These are phyloP conservation scores for Microtus richardsoni DNA, from an alignment of 2,113 vertebrate genomes.

Conservation along the genomic window DNA sequence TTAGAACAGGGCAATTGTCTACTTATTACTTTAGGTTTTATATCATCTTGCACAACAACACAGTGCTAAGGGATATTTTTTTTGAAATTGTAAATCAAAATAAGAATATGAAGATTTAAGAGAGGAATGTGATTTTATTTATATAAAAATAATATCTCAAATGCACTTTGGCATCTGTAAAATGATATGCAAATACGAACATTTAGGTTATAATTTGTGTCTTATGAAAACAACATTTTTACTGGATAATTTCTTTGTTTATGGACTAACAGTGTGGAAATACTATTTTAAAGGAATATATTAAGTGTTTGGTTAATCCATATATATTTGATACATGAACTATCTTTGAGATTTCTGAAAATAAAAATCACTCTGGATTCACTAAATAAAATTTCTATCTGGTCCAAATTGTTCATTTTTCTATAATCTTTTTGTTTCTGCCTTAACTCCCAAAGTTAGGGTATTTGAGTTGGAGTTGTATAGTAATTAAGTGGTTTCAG, in stretches of 20 bases:
- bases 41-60: slow-evolving; percentile 69
- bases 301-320: slow-evolving; percentile 10
- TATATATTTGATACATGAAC: not conserved
- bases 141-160: not conserved
- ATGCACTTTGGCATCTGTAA: not conserved
- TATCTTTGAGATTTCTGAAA: not conserved
- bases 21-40: slow-evolving; percentile 73
- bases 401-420: not conserved
- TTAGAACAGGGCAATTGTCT: slow-evolving; percentile 67
- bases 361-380: not conserved
- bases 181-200: not conserved
- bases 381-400: not conserved
- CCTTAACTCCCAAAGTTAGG: not conserved
- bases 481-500: not conserved
- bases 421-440: not conserved
- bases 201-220: not conserved
- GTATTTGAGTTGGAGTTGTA: not conserved
- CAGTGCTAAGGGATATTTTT: slow-evolving; percentile 67
- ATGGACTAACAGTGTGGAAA: not conserved
- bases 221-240: not conserved
- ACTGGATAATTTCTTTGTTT: slow-evolving; percentile 1
- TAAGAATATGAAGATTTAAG: not conserved
- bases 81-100: slow-evolving; percentile 69
- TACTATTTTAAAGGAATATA: not conserved
- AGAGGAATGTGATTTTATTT: slow-evolving; percentile 2